Evolutionary conservation across 1,140 invertebrate genomes (phyloP).

Genomic region (Microplitis demolitor): DNA sequence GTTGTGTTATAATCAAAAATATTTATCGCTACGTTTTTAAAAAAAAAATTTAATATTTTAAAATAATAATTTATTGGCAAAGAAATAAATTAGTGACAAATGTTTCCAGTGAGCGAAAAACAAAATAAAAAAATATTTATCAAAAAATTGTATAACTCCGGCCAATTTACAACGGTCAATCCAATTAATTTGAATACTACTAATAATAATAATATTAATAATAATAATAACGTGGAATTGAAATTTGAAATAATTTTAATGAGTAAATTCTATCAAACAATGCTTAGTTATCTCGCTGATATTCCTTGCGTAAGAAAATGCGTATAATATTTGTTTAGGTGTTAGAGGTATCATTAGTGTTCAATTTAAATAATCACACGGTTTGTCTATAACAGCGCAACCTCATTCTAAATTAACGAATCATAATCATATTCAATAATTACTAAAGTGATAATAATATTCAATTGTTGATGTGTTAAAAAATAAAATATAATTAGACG

Average conservation of each 20-base stretch:
- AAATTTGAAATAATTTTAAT: slow-evolving; percentile 21
- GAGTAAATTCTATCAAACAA: slow-evolving; percentile 22
- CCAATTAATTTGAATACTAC: slow-evolving; percentile 3
- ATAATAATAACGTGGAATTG: slow-evolving; percentile 12
- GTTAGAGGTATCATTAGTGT: slow-evolving; percentile 45
- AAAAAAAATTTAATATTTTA: slow-evolving; percentile 15
- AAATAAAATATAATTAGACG: no score
- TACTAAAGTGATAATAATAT: slow-evolving; percentile 15
- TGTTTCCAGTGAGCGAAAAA: slow-evolving; percentile 28
- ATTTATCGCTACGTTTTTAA: neutral
- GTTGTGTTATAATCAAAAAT: neutral
- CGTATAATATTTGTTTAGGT: slow-evolving; percentile 40
- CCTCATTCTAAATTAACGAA: neutral
- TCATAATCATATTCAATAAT: neutral
- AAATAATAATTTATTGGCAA: slow-evolving; percentile 2
- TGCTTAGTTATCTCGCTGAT: slow-evolving; percentile 22
- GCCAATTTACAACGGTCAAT: neutral
- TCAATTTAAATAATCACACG: slow-evolving; percentile 15
- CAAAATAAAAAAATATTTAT: neutral
- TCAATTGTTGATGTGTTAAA: neutral
- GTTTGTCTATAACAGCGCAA: slow-evolving; percentile 13
- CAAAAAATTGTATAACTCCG: neutral
- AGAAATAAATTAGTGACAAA: slow-evolving; percentile 28
- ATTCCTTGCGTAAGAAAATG: slow-evolving; percentile 35
- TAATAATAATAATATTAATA: slow-evolving; percentile 14